Evolutionary conservation across 2,888 invertebrate genomes (phyloP), one percentile per base, ranked within the genome.

Genomic region (Eugnorisma glareosa): DNA sequence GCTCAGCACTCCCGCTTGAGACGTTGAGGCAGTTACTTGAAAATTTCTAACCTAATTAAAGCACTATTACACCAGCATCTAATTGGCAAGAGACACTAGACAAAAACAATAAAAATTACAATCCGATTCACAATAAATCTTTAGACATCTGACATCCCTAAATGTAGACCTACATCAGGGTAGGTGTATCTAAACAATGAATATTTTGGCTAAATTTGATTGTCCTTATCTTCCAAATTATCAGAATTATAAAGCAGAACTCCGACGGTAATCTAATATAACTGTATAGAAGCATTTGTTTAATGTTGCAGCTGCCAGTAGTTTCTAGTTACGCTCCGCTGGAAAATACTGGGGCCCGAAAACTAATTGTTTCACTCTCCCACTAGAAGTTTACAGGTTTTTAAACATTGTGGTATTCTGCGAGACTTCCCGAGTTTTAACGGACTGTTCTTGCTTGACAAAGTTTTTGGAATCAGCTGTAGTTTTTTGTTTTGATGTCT

Each of bases 221-320:
- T 87, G 51, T 45, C 59, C 75, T 87, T 89, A 89, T 89, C 90
- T 83, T 70, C 66, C 18, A 66, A 88, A 88, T 88, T 85, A 88
- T 89, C 88, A 67, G 57, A 79, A 82, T 83, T 81, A 82, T 87
- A 79, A 80, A 79, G 75, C 75, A 73, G 77, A 83, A 80, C 82
- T 79, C 51, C 63, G 48, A 73, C 21, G 57, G 70, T 84, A 77
- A 80, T 86, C 75, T 73, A 86, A 86, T 84, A 70, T 54, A n/a
- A 66, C 24, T 21, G 24, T 68, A 48, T 63, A 45, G 45, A 70
- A 67, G 13, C 73, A 57, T 66, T 75, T 67, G 63, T 75, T 72
- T 67, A 57, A 77, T 68, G 59, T 64, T 78, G 83, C 87, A 87
- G 85, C 87, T 87, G 88, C 45, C 51, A 11, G 40, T 54, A 63